Conservation (phyloP, 2,113 vertebrate species). For the Neopipo cinnamomea region DNA sequence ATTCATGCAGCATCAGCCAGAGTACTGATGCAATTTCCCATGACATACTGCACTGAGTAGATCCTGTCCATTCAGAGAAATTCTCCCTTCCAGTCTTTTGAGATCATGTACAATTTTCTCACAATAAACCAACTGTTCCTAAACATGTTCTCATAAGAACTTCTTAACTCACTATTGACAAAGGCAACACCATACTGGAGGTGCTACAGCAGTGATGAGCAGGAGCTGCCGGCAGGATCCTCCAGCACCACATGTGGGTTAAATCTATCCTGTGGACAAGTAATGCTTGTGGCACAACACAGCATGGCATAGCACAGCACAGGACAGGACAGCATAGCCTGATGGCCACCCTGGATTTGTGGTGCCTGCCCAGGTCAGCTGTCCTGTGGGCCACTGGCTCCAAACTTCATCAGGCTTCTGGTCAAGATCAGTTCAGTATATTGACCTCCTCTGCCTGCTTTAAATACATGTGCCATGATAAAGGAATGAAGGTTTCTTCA, state of each 20-base stretch:
- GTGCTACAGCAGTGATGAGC: accelerated
- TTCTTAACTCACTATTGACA: not conserved
- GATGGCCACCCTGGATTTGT: accelerated
- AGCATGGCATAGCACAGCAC: not conserved
- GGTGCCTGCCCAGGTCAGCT: not conserved
- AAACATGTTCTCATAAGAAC: not conserved
- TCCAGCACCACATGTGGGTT: accelerated
- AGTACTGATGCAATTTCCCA: not conserved
- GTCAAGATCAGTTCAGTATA: not conserved
- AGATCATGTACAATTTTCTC: not conserved
- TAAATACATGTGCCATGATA: not conserved
- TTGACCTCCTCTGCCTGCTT: not conserved
- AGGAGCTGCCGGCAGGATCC: not conserved
- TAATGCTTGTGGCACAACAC: not conserved
- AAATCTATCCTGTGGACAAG: not conserved
- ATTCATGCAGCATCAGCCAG: accelerated
- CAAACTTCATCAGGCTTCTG: accelerated
- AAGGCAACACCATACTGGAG: not conserved
- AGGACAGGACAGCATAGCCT: not conserved
- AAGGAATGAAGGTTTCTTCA: not conserved
- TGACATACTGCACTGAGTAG: accelerated
- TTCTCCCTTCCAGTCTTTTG: not conserved
- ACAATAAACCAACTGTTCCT: not conserved
- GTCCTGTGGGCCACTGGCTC: not conserved
- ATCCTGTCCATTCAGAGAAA: not conserved